Base-by-base conservation (phyloP, 1,140 invertebrate species). In the Leptonema lineaticorne region DNA sequence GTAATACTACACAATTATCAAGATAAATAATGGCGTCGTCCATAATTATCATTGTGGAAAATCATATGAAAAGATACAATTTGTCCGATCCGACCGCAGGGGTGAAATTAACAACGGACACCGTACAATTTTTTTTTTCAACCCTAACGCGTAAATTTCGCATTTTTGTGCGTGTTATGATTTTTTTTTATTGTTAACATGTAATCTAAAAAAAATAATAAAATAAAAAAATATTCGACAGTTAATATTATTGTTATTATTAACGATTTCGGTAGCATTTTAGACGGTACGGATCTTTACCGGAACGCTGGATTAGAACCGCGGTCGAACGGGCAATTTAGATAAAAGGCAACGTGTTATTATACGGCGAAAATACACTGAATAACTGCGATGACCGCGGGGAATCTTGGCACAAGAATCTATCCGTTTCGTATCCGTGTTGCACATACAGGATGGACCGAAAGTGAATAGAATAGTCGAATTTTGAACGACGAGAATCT, bases 211-310 rank as follows among this genome's bases (percentile, higher is more conserved):
- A n/a, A n/a, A n/a, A n/a, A n/a, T n/a, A n/a, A n/a, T n/a, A n/a
- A n/a, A n/a, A n/a, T n/a, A n/a, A n/a, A n/a, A n/a, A n/a, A n/a
- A n/a, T n/a, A n/a, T n/a, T n/a, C n/a, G n/a, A n/a, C n/a, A n/a
- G n/a, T n/a, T n/a, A n/a, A n/a, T n/a, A n/a, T n/a, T n/a, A n/a
- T n/a, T n/a, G n/a, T n/a, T n/a, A n/a, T n/a, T n/a, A n/a, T n/a
- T n/a, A n/a, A n/a, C n/a, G 18, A 45, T 29, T 53, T 27, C 69
- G 59, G 63, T 67, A 70, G 69, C 64, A 58, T 59, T 67, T 27
- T 27, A 16, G 24, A 22, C 8, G 30, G 53, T 65, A 41, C 30
- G n/a, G 69, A 70, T 70, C 69, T 70, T 70, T 70, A 70, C 65
- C 30, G 69, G 69, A 63, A 70, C 67, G 69, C 62, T 58, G 41